Evolutionary conservation across 2,113 vertebrate genomes (phyloP), one percentile per base, ranked within the genome.

Genomic region (Pyrgilauda ruficollis): DNA sequence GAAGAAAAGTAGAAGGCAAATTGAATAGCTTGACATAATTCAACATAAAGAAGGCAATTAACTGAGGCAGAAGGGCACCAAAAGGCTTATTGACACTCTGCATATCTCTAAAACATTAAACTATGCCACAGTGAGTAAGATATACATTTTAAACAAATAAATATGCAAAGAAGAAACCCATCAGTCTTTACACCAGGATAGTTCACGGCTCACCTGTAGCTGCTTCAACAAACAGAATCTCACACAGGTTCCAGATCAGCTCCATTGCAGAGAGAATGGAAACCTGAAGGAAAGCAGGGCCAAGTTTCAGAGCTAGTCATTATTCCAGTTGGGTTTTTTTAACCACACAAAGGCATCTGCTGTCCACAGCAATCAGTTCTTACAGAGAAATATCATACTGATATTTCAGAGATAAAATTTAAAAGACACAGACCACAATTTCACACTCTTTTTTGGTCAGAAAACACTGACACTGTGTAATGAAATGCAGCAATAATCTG

Each of bases 161-260:
- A 53, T 35, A 72, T 0, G 8, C 13, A 68, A 89, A 87, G 4
- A 70, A 59, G 64, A 84, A 61, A 11, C 15, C 30, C 59, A 84
- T 66, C 55, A 17, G 59, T 75, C 55, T 53, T 64, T 75, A 33
- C 27, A 55, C 37, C 17, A 52, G 37, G 21, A 41, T 2, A 75
- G 35, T 44, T 55, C 74, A 55, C 7, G 15, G 37, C 96, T 96
- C 63, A 99, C 99, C 99, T 96, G 98, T 98, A 77, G 99, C 98
- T 64, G 98, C 98, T 81, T 99, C 99, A 33, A 99, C 99, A 94
- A 99, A 99, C 50, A 99, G 98, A 77, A 99, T 99, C 97, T 99
- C 99, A 97, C 99, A 99, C 23, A 99, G 98, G 95, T 99, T 99
- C 99, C 99, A 99, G 95, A 99, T 99, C 83, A 99, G 98, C 93